Evolutionary conservation across 2,113 vertebrate species (phyloP).

Genomic region (Cinclus cinclus): DNA sequence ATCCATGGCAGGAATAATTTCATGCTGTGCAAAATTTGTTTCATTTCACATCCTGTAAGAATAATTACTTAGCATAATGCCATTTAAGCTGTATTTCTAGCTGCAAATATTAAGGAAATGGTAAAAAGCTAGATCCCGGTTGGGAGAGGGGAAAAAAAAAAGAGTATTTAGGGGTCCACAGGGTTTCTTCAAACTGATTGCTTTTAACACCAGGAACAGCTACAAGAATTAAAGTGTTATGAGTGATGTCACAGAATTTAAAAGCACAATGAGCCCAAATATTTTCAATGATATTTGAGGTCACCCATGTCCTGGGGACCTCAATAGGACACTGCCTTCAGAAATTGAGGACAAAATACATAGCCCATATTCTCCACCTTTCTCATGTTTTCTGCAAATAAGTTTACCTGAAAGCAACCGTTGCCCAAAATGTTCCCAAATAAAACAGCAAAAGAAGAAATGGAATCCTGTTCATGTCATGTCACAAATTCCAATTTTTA

Average conservation of each 20-base stretch:
- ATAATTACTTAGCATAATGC: slow-evolving; percentile 83
- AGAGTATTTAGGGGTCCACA: background rate
- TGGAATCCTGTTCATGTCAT: background rate
- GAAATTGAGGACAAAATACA: background rate
- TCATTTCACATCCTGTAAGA: slow-evolving; percentile 80
- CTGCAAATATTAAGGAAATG: slow-evolving; percentile 70
- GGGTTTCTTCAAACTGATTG: background rate
- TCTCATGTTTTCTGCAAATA: background rate
- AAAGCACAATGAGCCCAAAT: background rate
- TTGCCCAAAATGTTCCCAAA: background rate
- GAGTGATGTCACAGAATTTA: background rate
- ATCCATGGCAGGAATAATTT: slow-evolving; percentile 78
- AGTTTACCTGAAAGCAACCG: background rate
- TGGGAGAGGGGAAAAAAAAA: slow-evolving; percentile 30
- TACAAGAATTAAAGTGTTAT: background rate
- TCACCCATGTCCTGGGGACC: background rate
- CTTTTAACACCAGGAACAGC: background rate
- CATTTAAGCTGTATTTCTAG: slow-evolving; percentile 79
- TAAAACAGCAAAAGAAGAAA: background rate
- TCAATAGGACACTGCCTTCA: accelerated
- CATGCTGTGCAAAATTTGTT: slow-evolving; percentile 78
- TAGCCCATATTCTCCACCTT: accelerated
- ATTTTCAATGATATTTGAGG: background rate
- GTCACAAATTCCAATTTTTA: background rate
- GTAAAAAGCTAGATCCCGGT: slow-evolving; percentile 56